Percentiles rank a stretch among this genome's conserved stretches.
phyloP scores from a whole-genome alignment of 2,888 invertebrate species.

The Orchesellides sinensis region DNA sequence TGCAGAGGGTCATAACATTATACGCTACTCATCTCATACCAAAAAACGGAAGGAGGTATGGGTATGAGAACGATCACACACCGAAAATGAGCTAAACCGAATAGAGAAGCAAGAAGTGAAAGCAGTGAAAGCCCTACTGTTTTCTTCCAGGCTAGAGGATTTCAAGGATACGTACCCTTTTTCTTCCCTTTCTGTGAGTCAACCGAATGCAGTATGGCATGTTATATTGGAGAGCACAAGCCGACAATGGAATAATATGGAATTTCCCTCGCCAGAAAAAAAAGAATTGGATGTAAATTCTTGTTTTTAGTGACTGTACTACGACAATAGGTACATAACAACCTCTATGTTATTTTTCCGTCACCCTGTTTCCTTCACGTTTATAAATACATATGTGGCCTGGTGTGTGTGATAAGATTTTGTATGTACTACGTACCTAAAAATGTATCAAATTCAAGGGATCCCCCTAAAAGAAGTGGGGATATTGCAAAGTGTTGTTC shows the following conservation, averaged over 20 bases:
- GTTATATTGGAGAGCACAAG: neutral
- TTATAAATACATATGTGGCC: neutral
- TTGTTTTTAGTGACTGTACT: too few species aligned
- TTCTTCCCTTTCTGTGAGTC: neutral
- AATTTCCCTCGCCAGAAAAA: too few species aligned
- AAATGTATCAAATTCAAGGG: conserved; percentile 36
- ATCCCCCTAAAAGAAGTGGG: conserved; percentile 17
- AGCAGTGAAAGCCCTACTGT: neutral
- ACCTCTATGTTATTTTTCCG: neutral
- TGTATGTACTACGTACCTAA: too few species aligned
- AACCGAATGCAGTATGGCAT: neutral
- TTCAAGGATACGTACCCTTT: neutral
- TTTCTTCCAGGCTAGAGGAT: conserved; percentile 1
- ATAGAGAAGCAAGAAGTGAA: neutral
- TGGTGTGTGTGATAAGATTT: too few species aligned
- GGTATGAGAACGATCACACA: too few species aligned
- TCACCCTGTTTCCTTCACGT: neutral
- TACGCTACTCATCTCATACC: too few species aligned
- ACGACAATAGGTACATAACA: too few species aligned
- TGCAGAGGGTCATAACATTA: too few species aligned
- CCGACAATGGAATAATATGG: neutral
- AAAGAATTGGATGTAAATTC: neutral
- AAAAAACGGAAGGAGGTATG: neutral
- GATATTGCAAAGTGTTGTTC: conserved; percentile 35
- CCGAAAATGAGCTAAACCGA: neutral